A percentile compares a stretch with the other conserved stretches of the same genome.
Conservation (phyloP, 2,113 vertebrate genomes). For the Romanogobio albipinnatus region DNA sequence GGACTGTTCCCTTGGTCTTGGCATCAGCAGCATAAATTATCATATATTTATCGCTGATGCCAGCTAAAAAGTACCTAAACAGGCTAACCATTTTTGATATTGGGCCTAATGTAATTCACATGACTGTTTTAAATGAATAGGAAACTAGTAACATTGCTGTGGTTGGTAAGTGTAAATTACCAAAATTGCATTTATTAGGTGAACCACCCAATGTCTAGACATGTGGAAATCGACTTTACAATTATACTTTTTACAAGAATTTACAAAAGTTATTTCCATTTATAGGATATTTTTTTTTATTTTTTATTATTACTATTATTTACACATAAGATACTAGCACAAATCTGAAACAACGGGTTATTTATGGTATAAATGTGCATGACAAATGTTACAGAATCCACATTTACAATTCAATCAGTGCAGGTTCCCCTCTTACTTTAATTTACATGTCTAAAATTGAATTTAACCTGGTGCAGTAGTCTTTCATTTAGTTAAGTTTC, state of each 20-base stretch:
- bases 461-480: neutral
- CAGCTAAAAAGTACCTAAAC: slow-evolving; percentile 7
- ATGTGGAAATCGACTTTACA: neutral
- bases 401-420: neutral
- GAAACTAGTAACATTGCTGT: neutral
- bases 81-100: neutral
- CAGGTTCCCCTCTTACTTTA: too few species aligned
- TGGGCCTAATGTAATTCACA: neutral
- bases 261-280: neutral
- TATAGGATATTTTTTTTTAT: neutral
- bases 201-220: slow-evolving; percentile 13
- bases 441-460: neutral
- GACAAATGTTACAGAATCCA: neutral
- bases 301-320: neutral
- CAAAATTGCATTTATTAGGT: neutral
- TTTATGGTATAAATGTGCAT: neutral
- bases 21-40: slow-evolving; percentile 67
- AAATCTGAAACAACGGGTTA: neutral
- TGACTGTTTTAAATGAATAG: neutral
- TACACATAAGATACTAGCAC: neutral
- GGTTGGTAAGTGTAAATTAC: neutral
- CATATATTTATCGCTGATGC: slow-evolving; percentile 66
- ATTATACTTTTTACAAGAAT: neutral
- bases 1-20: slow-evolving; percentile 66
- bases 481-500: too few species aligned